phyloP scores from a whole-genome alignment of 2,888 invertebrate species.

The Nemapogon koenigi region DNA sequence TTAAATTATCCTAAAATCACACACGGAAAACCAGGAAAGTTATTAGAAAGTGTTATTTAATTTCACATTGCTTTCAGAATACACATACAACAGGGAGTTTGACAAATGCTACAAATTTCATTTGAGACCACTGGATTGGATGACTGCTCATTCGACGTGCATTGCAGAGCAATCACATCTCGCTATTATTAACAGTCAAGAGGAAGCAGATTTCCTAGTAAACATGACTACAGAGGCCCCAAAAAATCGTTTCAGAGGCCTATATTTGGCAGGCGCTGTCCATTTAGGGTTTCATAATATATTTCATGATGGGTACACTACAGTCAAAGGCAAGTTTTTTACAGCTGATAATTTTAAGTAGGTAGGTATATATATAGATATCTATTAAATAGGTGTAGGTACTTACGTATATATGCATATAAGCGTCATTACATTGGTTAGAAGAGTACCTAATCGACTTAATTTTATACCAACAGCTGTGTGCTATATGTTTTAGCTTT shows the following conservation, averaged over 20 bases:
- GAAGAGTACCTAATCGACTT: no score
- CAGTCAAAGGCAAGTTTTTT: constrained; percentile 29
- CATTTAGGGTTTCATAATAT: constrained; percentile 20
- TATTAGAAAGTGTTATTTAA: no score
- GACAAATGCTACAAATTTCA: constrained; percentile 44
- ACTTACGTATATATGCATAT: no score
- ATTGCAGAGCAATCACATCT: constrained; percentile 34
- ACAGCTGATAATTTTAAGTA: no score
- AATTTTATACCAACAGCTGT: no score
- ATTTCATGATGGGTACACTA: constrained; percentile 24
- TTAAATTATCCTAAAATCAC: no score
- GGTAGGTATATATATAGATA: no score
- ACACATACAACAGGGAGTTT: constrained; percentile 24
- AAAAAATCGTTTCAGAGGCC: constrained; percentile 24
- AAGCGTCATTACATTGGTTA: no score
- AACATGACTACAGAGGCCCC: constrained; percentile 25
- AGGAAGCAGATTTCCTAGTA: constrained; percentile 27
- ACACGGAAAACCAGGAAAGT: no score
- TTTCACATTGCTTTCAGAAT: no score
- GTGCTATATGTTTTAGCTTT: no score
- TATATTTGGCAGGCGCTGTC: constrained; percentile 18
- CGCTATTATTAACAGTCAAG: constrained; percentile 32
- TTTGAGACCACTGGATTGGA: constrained; percentile 32
- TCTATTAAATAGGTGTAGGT: no score
- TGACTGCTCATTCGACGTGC: constrained; percentile 32